Percentiles rank a stretch among this genome's conserved stretches.
phyloP scores from a whole-genome alignment of 1,140 invertebrate species.

The roundworm (Caenorhabditis elegans) region WBcel235 BX284604.4:7098501-7099000 shows the following conservation, averaged over 20 bases:
- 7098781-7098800: slow-evolving; percentile 7
- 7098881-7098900: slow-evolving; percentile 5
- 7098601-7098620: not conserved
- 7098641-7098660: slow-evolving; percentile 13
- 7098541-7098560: slow-evolving; percentile 25
- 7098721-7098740: not conserved
- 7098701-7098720: slow-evolving; percentile 23
- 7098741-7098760: not conserved
- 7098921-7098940: not conserved
- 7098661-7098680: not conserved
- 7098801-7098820: not conserved
- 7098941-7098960: too few relatives aligned
- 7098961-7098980: too few relatives aligned
- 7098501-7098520: not conserved
- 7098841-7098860: not conserved
- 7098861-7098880: slow-evolving; percentile 32
- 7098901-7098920: slow-evolving; percentile 24
- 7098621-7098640: not conserved
- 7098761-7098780: slow-evolving; percentile 1
- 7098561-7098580: slow-evolving; percentile 6
- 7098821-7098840: not conserved
- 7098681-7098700: too few relatives aligned
- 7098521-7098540: slow-evolving; percentile 22
- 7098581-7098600: not conserved
- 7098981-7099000: too few relatives aligned